A percentile compares a stretch with the other conserved stretches of the same genome.
phyloP scores from a whole-genome alignment of 2,888 invertebrate species.

The Miltochrista miniata region DNA sequence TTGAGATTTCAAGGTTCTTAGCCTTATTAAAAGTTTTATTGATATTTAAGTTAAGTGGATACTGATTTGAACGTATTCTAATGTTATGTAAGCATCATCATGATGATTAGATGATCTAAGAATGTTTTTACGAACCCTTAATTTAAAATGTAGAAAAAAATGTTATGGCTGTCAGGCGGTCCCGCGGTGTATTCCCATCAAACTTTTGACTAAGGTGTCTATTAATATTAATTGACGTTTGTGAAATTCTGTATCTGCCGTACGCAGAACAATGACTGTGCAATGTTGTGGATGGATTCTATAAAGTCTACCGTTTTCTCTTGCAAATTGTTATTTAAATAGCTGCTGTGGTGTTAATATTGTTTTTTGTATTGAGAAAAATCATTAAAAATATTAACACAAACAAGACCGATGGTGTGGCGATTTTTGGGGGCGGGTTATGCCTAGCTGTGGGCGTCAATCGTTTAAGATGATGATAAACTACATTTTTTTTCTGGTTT shows the following conservation, averaged over 20 bases:
- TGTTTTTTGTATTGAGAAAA: conserved; percentile 2
- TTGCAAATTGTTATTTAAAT: conserved; percentile 39
- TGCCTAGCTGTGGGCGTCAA: no score
- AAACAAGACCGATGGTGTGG: no score
- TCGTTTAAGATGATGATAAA: no score
- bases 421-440: no score
- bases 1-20: conserved; percentile 29
- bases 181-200: conserved; percentile 43
- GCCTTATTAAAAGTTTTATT: conserved; percentile 22
- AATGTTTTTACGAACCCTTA: conserved; percentile 34
- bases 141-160: conserved; percentile 36
- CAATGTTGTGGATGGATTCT: conserved; percentile 51
- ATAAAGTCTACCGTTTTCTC: conserved; percentile 49
- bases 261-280: conserved; percentile 68
- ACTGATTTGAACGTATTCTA: conserved; percentile 1
- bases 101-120: conserved; percentile 1
- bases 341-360: conserved; percentile 17
- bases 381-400: no score
- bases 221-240: conserved; percentile 70
- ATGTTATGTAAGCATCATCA: conserved; percentile 2
- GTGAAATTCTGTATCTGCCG: conserved; percentile 51
- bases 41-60: conserved; percentile 5
- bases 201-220: conserved; percentile 58
- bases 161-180: conserved; percentile 28
- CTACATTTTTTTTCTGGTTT: no score